Evolutionary conservation across 2,888 invertebrate species (phyloP).

Genomic region (Chalcis sispes): DNA sequence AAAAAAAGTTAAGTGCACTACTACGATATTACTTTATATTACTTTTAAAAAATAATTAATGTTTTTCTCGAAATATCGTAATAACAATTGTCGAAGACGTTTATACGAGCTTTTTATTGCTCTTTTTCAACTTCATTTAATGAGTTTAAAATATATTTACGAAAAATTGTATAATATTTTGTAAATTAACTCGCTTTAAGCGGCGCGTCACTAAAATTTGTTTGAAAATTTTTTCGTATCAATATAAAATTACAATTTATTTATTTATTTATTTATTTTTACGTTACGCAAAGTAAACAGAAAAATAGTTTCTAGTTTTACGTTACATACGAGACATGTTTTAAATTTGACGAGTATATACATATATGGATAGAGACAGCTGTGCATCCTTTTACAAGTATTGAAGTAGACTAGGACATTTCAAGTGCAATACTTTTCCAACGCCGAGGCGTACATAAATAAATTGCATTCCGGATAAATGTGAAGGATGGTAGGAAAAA

Average conservation of each 20-base stretch:
- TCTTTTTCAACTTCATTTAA: too few species aligned
- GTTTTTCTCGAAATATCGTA: too few species aligned
- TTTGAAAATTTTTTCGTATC: too few species aligned
- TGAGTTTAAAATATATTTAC: too few species aligned
- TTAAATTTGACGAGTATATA: constrained; percentile 7
- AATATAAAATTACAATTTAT: too few species aligned
- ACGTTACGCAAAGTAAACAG: too few species aligned
- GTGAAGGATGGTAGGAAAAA: background rate
- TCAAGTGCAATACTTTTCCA: background rate
- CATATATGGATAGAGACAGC: background rate
- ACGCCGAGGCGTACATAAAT: background rate
- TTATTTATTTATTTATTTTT: too few species aligned
- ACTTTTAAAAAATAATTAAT: background rate
- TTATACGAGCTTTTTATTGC: too few species aligned
- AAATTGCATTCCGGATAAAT: constrained; percentile 14
- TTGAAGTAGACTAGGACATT: constrained; percentile 2
- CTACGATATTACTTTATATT: background rate
- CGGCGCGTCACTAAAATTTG: too few species aligned
- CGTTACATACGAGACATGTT: background rate
- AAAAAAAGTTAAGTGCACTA: background rate
- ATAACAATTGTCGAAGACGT: too few species aligned
- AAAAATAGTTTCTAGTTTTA: background rate
- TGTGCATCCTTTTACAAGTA: constrained; percentile 2
- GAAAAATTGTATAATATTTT: too few species aligned
- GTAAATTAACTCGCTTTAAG: too few species aligned